Evolutionary conservation across 2,113 vertebrate species (phyloP), one percentile per base, ranked within the genome.

Genomic region (Cromileptes altivelis): DNA sequence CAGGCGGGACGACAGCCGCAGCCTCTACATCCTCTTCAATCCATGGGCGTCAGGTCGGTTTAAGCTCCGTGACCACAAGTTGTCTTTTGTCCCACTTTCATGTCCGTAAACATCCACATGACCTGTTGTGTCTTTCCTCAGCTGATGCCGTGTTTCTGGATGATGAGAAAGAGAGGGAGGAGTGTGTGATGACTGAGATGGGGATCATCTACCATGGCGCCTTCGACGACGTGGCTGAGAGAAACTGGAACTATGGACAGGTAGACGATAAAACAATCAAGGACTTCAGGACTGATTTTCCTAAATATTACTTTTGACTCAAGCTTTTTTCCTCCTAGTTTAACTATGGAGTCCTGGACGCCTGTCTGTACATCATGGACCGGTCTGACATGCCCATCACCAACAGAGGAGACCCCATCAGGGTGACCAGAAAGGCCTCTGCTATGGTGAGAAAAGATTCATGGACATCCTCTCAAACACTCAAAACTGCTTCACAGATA

Each of bases 241-340:
- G 97, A 74, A 91, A 96, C 90, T 99, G 98, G 98, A 98, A 97
- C 94, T 99, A 96, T 0, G 98, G 97, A 63, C 98, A 99, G 97
- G 98, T 99, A 91, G 27, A 93, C 70, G 2, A 60, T 30, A 70
- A 19, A 57, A 0, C 0, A 0, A 63, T 3, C 0, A 1, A 67
- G 4, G 2, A 15, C 3, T 53, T 67, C 25, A 13, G 23, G 18
- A 50, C 3, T 53, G 11, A 17, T 23, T 64, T 18, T 52, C 33
- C 9, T 40, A 18, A 49, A 3, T 12, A 27, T 10, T 17, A 49
- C n/a, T 21, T 6, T 6, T 21, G 5, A 7, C 14, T 33, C 0
- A 9, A 19, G 4, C 74, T 75, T 42, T 85, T 14, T 21, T 18
- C 3, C 11, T 2, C 3, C 17, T 47, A 99, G 98, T 99, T 99